Evolutionary conservation across 2,888 invertebrate genomes (phyloP).

Genomic region (Aspidiotus rigidus): DNA sequence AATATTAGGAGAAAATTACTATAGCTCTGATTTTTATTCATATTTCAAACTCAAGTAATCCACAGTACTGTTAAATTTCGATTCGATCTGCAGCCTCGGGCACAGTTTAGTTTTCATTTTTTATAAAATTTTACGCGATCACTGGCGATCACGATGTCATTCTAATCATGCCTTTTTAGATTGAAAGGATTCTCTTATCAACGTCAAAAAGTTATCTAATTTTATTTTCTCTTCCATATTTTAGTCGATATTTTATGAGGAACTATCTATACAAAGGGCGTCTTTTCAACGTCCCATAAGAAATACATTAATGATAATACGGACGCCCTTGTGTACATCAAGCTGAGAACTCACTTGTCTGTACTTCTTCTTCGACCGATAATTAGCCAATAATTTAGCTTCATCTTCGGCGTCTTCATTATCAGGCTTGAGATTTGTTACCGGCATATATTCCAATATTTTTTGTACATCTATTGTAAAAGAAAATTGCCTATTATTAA

Average conservation of each 20-base stretch:
- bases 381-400: slow-evolving; percentile 79
- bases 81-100: not conserved
- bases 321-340: no score
- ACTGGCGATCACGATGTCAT: no score
- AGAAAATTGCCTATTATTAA: slow-evolving; percentile 13
- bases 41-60: not conserved
- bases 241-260: no score
- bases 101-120: not conserved
- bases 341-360: slow-evolving; percentile 54
- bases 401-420: slow-evolving; percentile 97
- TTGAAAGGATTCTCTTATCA: not conserved
- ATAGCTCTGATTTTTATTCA: not conserved
- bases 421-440: slow-evolving; percentile 95
- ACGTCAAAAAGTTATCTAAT: no score
- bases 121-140: not conserved
- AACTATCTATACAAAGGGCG: no score
- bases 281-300: no score
- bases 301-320: no score
- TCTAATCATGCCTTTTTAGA: not conserved
- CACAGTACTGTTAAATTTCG: no score
- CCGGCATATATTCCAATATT: slow-evolving; percentile 96
- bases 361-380: slow-evolving; percentile 91
- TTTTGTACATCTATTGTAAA: slow-evolving; percentile 69
- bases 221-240: no score
- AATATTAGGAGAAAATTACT: no score